Base-by-base conservation (phyloP, 1,140 invertebrate species). In the Cherax destructor region DNA sequence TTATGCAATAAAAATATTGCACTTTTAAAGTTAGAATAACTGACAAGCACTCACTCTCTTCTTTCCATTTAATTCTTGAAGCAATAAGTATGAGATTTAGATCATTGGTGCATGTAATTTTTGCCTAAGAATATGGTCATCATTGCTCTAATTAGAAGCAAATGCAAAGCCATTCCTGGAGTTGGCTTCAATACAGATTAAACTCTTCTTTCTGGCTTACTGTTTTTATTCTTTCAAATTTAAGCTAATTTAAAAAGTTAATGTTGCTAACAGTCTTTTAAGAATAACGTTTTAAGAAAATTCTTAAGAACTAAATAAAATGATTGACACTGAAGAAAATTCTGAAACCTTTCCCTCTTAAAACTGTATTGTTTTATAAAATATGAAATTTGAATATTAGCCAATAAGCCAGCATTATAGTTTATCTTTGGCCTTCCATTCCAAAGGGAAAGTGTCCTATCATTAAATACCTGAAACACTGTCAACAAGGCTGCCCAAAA, bases 401-500 rank as follows among this genome's bases (percentile, higher is more conserved):
- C 24, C 9, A 74, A 30, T 74, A 74, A 69, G 69, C 69, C 69
- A 74, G n/a, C 9, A 30, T 74, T 74, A 1, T 30, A 74, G 24
- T 74, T 30, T n/a, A 74, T 74, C 69, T 24, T 30, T 10, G 16
- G 10, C 50, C 61, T 65, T 65, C 79, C 50, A 56, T 76, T 76
- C 69, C 50, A 52, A 11, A 76, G 21, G 83, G 18, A 76, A 52
- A 76, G 21, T 21, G 21, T 24, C 11, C 41, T 49, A 52, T 85
- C 69, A n/a, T 21, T 56, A 81, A 83, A 47, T 95, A 98, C 98
- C 96, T 99, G 99, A 96, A 99, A 99, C 5, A 99, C 99, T 80
- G 99, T 99, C 81, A 99, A 96, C 93, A 99, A 95, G 94, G 98
- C 98, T 94, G 99, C 98, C 96, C 98, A 98, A 95, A 99, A 99